Conservation (phyloP, 2,113 vertebrate species). For the Barnardius zonarius region DNA sequence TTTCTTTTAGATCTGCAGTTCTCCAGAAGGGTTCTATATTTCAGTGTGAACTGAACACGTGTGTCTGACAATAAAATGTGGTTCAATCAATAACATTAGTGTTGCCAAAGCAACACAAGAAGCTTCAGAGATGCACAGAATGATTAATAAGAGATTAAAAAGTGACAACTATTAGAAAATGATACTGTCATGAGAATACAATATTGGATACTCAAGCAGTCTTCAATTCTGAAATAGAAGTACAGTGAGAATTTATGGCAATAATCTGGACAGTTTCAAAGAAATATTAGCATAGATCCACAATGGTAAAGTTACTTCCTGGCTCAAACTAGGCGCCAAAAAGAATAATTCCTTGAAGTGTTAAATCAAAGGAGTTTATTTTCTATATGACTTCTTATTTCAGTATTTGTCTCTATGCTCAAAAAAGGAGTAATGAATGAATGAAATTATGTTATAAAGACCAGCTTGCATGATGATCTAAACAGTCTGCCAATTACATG, state of each 20-base stretch:
- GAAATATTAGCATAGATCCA: background rate
- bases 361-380: background rate
- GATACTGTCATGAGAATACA: background rate
- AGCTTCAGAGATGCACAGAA: background rate
- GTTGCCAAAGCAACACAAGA: background rate
- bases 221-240: background rate
- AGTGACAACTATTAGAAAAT: background rate
- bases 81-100: background rate
- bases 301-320: background rate
- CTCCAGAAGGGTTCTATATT: background rate
- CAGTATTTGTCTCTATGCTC: background rate
- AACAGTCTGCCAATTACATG: background rate
- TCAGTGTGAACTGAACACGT: background rate
- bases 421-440: background rate
- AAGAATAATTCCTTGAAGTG: background rate
- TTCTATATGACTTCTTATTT: background rate
- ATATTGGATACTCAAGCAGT: background rate
- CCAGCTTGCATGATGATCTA: background rate
- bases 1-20: background rate
- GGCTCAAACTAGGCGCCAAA: background rate
- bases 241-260: background rate
- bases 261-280: background rate
- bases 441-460: background rate
- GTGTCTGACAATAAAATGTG: background rate
- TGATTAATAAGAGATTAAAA: background rate